phyloP scores from a whole-genome alignment of 2,888 invertebrate species.

The Dryomyza anilis region DNA sequence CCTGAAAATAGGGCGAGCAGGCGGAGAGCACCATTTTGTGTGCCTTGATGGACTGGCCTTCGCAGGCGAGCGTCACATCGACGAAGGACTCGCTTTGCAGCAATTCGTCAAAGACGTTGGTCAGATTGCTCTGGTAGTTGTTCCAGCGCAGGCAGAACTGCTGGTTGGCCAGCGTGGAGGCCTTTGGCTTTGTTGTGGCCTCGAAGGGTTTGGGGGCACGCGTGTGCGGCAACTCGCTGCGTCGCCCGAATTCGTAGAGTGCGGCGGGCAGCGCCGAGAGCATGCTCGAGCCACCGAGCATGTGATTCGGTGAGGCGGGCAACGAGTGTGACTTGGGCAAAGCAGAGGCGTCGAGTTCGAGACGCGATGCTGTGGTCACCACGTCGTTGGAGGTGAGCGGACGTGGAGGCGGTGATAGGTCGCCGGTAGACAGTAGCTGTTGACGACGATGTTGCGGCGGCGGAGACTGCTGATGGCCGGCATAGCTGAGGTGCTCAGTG shows the following conservation, averaged over 20 bases:
- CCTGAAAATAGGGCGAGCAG: constrained; percentile 92
- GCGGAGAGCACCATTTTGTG: constrained; percentile 93
- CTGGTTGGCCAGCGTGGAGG: constrained; percentile 61
- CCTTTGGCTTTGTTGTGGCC: not conserved
- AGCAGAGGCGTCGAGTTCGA: constrained; percentile 43
- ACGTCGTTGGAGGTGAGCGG: constrained; percentile 54
- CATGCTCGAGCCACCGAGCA: constrained; percentile 32
- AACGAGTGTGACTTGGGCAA: constrained; percentile 54
- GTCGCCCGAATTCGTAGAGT: constrained; percentile 47
- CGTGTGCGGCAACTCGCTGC: constrained; percentile 29
- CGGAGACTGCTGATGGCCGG: not conserved
- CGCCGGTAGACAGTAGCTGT: constrained; percentile 15
- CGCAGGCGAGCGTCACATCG: constrained; percentile 89
- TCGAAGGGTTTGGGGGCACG: constrained; percentile 1
- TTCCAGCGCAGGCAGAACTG: constrained; percentile 93
- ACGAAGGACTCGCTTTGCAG: constrained; percentile 88
- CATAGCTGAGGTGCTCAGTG: no score
- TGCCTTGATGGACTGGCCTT: constrained; percentile 87
- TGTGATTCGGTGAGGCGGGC: constrained; percentile 53
- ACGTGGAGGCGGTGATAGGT: constrained; percentile 54
- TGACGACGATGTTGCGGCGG: not conserved
- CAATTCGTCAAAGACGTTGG: constrained; percentile 81
- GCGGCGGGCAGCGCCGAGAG: constrained; percentile 42
- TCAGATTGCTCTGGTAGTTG: constrained; percentile 88
- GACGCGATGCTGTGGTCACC: constrained; percentile 45